These are phyloP conservation scores for Venustaconcha ellipsiformis DNA, from an alignment of 1,140 invertebrate species.

Conservation along the genomic window DNA sequence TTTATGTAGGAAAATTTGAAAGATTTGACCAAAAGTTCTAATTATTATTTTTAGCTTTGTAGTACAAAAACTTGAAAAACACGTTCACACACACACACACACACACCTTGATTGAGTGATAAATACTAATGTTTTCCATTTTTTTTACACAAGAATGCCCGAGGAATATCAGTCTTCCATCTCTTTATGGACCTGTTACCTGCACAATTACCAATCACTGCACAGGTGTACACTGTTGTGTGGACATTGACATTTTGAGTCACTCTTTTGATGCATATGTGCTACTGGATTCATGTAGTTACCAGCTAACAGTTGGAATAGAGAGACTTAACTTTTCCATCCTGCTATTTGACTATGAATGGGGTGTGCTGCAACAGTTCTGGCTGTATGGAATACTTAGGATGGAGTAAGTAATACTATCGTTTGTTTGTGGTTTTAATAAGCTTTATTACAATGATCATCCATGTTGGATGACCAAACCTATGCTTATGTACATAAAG, in stretches of 20 bases:
- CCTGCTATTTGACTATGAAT: conserved; percentile 17
- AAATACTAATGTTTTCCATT: not conserved
- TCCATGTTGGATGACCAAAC: no score
- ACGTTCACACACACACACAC: not conserved
- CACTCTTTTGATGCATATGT: conserved; percentile 1
- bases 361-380: conserved; percentile 8
- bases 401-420: conserved; percentile 1
- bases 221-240: conserved; percentile 25
- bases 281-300: conserved; percentile 10
- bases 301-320: conserved; percentile 6
- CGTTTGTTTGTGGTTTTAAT: not conserved
- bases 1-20: not conserved
- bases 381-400: conserved; percentile 15
- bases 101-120: not conserved
- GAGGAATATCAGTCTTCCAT: not conserved
- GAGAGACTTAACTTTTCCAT: conserved; percentile 7
- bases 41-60: no score
- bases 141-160: conserved; percentile 6
- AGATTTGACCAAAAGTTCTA: no score
- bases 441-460: no score
- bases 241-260: not conserved
- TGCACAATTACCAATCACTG: conserved; percentile 18
- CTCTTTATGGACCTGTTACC: not conserved
- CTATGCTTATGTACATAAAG: no score
- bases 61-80: no score